These are phyloP conservation scores for Ashinkailepas kermadecensis DNA, from an alignment of 2,888 invertebrate species.

Conservation along the genomic window DNA sequence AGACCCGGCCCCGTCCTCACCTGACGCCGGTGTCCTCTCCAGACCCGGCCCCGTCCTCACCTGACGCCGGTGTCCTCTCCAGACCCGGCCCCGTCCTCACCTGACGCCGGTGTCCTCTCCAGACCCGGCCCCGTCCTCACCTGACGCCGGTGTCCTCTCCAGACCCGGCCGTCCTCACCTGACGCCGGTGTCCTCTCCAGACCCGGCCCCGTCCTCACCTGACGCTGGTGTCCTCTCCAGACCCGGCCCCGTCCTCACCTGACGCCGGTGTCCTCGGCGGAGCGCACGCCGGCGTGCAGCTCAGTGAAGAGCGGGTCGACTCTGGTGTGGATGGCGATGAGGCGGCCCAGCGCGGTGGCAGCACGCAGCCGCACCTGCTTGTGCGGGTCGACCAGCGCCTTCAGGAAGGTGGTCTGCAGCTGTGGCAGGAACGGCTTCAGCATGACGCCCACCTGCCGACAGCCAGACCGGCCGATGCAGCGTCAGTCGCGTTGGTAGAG, in stretches of 20 bases:
- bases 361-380: slow-evolving; percentile 82
- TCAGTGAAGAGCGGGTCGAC: slow-evolving; percentile 93
- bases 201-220: background rate
- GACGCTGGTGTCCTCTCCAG: background rate
- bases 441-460: slow-evolving; percentile 73
- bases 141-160: background rate
- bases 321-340: slow-evolving; percentile 84
- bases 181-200: background rate
- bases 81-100: too few relatives aligned
- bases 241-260: slow-evolving; percentile 43
- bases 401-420: slow-evolving; percentile 94
- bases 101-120: too few relatives aligned
- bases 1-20: background rate
- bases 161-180: background rate
- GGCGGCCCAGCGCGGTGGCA: slow-evolving; percentile 73
- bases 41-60: background rate
- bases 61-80: background rate
- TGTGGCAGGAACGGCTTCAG: slow-evolving; percentile 97
- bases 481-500: too few relatives aligned
- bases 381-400: slow-evolving; percentile 84
- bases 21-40: background rate
- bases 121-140: background rate
- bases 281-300: slow-evolving; percentile 73
- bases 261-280: slow-evolving; percentile 70
- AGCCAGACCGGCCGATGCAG: too few relatives aligned